Evolutionary conservation across 2,797 vertebrate species (phyloP), one percentile per base, ranked within the genome.

Genomic region (Chiroxiphia lanceolata): DNA sequence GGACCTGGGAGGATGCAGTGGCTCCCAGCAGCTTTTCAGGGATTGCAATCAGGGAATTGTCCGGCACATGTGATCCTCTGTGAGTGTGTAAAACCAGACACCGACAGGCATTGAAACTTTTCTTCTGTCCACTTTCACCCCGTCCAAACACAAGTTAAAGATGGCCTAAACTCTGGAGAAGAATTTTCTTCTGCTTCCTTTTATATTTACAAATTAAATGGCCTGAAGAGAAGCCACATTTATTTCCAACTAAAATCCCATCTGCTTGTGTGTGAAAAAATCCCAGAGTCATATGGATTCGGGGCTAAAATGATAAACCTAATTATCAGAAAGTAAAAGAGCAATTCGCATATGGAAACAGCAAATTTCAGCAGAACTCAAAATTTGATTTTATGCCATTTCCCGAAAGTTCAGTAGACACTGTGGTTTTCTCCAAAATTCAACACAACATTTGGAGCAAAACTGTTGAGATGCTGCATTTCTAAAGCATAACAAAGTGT

Each of bases 321-420:
- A 69, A 93, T 82, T 89, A 70, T 40, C 11, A 3, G 51, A 38
- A 92, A 76, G 36, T 29, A 93, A 96, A 95, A 94, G 88, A 95
- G 83, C 93, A 96, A 74, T 79, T 86, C 14, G 2, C 13, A 4
- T 51, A 92, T 48, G 87, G 71, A 87, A 76, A 83, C 13, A 60
- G 56, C 10, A 60, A 20, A 63, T 91, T 91, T 50, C 61, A 79
- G 51, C 45, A 82, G 26, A 88, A 33, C 34, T 76, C 80, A 76
- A 3, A 57, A 48, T 63, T 77, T 59, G 59, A 75, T 84, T 82
- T 68, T 50, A 25, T 91, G 64, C 50, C 45, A 13, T 57, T 88
- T 81, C 74, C 81, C 71, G 25, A 11, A 31, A 78, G 68, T 71
- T 85, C 79, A 79, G 9, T 64, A 60, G 50, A 31, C 38, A 9